Conservation (phyloP, 2,797 vertebrate genomes). For the Pseudochirops cupreus region DNA sequence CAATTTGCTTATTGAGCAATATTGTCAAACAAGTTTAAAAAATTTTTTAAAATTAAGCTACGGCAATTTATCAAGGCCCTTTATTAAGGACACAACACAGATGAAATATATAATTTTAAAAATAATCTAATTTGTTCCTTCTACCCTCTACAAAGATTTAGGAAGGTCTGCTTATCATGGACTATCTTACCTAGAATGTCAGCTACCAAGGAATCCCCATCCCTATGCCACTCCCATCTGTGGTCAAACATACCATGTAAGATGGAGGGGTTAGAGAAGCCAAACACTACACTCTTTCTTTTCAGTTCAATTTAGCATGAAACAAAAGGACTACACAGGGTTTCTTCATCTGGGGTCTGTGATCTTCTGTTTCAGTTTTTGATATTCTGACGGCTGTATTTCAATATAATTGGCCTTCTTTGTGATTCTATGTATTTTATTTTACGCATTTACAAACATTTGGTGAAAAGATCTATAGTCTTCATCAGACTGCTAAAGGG, state of each 20-base stretch:
- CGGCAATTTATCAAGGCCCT: conserved; percentile 22
- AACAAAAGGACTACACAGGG: neutral
- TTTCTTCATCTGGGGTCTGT: neutral
- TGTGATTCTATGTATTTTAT: neutral
- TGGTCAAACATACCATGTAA: neutral
- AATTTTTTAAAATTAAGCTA: conserved; percentile 44
- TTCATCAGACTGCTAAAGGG: neutral
- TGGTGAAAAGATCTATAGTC: neutral
- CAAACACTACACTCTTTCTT: neutral
- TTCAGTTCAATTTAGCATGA: neutral
- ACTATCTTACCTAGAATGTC: neutral
- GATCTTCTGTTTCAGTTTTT: neutral
- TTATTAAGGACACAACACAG: neutral
- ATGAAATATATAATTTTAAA: conserved; percentile 10
- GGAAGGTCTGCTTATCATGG: neutral
- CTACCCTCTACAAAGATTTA: neutral
- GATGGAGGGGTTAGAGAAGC: neutral
- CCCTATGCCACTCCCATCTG: neutral
- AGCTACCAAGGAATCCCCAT: neutral
- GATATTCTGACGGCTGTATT: neutral
- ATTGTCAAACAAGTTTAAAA: conserved; percentile 23
- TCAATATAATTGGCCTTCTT: neutral
- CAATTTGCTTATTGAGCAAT: neutral
- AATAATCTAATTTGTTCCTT: neutral
- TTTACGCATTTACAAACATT: neutral